A percentile compares a stretch with the other conserved stretches of the same genome.
Evolutionary conservation across 2,113 vertebrate species (phyloP).

Genomic region (Ondatra zibethicus): DNA sequence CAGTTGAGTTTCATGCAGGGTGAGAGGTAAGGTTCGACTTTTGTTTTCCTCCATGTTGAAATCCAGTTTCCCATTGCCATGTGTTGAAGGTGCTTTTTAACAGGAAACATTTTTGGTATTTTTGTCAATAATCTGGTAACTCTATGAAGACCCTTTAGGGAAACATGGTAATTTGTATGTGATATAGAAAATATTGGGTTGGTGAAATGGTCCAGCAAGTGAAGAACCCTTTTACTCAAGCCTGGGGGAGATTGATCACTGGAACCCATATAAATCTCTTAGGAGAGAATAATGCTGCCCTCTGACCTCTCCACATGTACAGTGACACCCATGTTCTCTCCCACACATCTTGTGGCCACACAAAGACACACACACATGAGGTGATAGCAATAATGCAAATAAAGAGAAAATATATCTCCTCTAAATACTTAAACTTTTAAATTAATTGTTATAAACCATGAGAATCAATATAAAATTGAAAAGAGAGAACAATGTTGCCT

Average conservation of each 20-base stretch:
- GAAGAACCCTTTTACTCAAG: neutral
- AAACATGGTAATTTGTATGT: neutral
- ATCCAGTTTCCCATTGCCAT: neutral
- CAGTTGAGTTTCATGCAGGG: neutral
- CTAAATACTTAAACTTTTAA: too few relatives aligned
- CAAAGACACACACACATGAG: rapidly evolving
- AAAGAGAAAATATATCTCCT: too few relatives aligned
- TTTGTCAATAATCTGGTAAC: neutral
- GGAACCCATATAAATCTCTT: neutral
- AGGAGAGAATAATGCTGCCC: neutral
- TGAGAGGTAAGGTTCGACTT: neutral
- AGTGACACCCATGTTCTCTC: neutral
- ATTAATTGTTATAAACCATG: too few relatives aligned
- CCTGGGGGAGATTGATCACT: neutral
- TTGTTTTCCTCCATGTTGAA: neutral
- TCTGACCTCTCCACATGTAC: neutral
- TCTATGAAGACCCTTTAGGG: neutral
- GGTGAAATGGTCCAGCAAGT: neutral
- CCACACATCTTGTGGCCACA: neutral
- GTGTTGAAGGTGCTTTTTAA: neutral
- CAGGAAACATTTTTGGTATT: neutral
- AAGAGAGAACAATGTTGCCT: too few relatives aligned
- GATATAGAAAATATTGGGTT: neutral
- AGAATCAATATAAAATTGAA: too few relatives aligned
- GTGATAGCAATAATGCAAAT: too few relatives aligned